Percentiles rank a stretch among this genome's conserved stretches.
Evolutionary conservation across 2,113 vertebrate genomes (phyloP).

Genomic region (Hylia prasina): DNA sequence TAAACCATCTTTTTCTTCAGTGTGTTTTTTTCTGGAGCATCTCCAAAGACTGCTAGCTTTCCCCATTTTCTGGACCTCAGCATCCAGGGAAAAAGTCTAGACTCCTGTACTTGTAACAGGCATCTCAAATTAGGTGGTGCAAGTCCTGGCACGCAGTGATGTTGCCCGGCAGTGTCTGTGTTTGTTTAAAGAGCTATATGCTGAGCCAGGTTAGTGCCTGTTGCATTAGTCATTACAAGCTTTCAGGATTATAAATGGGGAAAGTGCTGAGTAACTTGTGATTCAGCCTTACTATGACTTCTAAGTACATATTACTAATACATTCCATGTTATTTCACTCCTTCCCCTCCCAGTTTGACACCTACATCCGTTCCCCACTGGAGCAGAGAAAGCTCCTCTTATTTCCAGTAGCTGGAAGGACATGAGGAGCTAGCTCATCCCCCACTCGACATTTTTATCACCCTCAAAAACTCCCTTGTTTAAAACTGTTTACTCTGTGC

Average conservation of each 20-base stretch:
- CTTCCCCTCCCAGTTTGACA: constrained; percentile 10
- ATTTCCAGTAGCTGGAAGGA: constrained; percentile 11
- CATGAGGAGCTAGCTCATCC: neutral
- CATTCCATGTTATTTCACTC: neutral
- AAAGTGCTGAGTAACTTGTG: constrained; percentile 66
- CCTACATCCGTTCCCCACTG: neutral
- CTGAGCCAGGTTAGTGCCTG: constrained; percentile 51
- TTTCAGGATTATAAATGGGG: constrained; percentile 58
- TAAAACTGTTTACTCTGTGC: constrained; percentile 54
- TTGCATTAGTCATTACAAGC: constrained; percentile 60
- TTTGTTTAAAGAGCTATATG: constrained; percentile 40
- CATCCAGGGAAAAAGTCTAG: neutral
- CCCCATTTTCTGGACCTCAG: neutral
- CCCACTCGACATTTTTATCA: neutral
- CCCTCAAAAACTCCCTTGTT: constrained; percentile 38
- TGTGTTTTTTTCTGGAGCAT: neutral
- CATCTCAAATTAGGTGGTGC: neutral
- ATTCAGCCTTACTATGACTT: constrained; percentile 61
- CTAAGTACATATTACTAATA: constrained; percentile 56
- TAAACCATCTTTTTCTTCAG: neutral
- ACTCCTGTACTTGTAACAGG: neutral
- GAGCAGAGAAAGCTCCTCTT: constrained; percentile 2
- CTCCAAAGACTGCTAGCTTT: neutral
- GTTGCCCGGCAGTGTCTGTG: neutral
- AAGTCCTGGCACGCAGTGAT: neutral